Evolutionary conservation across 1,140 invertebrate genomes (phyloP).

Genomic region (Sminthurides bifidus): DNA sequence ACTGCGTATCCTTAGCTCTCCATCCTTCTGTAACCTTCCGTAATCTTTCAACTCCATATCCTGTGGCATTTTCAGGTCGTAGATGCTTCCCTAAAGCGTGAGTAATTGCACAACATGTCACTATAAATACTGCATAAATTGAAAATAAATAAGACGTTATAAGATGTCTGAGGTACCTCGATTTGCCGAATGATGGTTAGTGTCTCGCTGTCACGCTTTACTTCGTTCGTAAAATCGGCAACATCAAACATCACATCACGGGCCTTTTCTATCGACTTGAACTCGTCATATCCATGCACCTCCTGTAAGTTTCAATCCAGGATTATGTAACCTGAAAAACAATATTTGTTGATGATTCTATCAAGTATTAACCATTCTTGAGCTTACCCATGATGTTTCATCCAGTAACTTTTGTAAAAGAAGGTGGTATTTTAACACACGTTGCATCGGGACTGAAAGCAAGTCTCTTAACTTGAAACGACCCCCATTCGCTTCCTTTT

Average conservation of each 20-base stretch:
- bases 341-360: too few species aligned
- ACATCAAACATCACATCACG: constrained; percentile 94
- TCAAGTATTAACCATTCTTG: not conserved
- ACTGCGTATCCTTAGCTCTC: constrained; percentile 81
- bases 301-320: constrained; percentile 13
- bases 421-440: constrained; percentile 93
- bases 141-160: too few species aligned
- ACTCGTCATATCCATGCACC: constrained; percentile 53
- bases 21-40: constrained; percentile 79
- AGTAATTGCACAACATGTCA: not conserved
- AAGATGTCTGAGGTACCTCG: constrained; percentile 43
- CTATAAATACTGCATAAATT: not conserved
- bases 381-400: constrained; percentile 65
- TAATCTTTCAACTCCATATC: constrained; percentile 72
- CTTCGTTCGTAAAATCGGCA: constrained; percentile 94
- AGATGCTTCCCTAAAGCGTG: constrained; percentile 53
- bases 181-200: constrained; percentile 81
- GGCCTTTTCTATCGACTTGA: constrained; percentile 67
- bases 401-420: constrained; percentile 82
- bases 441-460: constrained; percentile 92
- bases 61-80: constrained; percentile 65
- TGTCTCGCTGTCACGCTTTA: constrained; percentile 91
- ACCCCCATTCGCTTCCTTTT: constrained; percentile 84
- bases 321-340: not conserved
- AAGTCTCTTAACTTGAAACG: constrained; percentile 90